phyloP scores from a whole-genome alignment of 2,113 vertebrate genomes.

The Lepus europaeus region DNA sequence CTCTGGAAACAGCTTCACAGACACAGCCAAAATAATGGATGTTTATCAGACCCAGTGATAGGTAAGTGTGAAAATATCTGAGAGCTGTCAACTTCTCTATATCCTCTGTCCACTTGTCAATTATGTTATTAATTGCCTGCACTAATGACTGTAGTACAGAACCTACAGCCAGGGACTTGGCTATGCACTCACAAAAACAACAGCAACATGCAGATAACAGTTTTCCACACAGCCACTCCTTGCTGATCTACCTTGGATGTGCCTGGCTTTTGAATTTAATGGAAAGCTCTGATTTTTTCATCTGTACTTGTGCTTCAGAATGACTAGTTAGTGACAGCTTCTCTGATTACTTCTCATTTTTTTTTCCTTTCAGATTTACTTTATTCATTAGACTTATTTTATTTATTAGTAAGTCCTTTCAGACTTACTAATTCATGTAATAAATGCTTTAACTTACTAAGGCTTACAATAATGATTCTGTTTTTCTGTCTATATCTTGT shows the following conservation, averaged over 20 bases:
- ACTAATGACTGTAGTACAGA: neutral
- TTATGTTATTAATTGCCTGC: neutral
- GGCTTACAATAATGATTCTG: neutral
- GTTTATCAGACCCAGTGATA: neutral
- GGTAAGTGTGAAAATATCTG: no score
- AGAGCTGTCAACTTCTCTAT: no score
- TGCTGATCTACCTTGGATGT: neutral
- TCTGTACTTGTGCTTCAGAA: neutral
- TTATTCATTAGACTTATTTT: neutral
- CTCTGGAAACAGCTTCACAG: neutral
- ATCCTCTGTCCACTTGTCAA: neutral
- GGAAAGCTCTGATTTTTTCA: neutral
- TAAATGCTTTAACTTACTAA: neutral
- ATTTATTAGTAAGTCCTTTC: neutral
- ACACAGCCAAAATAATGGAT: neutral
- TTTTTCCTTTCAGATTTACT: neutral
- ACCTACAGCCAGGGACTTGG: neutral
- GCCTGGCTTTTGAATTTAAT: neutral
- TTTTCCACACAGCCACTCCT: neutral
- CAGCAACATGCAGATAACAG: neutral
- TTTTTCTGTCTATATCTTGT: neutral
- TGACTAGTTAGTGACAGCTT: neutral
- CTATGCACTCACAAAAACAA: neutral
- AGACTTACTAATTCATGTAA: neutral
- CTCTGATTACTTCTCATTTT: neutral